Evolutionary conservation across 2,797 vertebrate species (phyloP), one percentile per base, ranked within the genome.

Genomic region (Lophius americanus): DNA sequence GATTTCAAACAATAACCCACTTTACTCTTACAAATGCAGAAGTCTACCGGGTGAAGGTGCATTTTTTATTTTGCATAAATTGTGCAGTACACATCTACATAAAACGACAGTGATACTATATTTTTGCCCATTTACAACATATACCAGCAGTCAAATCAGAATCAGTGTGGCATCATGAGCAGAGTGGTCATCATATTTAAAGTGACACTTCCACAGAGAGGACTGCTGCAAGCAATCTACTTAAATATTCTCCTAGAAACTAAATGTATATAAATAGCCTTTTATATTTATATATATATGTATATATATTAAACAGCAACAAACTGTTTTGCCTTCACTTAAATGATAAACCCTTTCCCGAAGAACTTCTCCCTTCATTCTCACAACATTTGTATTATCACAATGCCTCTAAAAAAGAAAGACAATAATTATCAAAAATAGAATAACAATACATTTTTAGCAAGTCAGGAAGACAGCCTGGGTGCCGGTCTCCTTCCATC

Each of bases 181-280:
- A 42, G 37, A 33, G 14, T 10, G 52, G 50, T 9, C 53, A 42
- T 59, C 2, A 3, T 70, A 10, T 60, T 70, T 23, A 55, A 57
- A 68, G 42, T 51, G 61, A n/a, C 38, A 39, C 60, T 23, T 60
- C 43, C 47, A 75, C 57, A 66, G 51, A 71, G 42, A 43, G 14
- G 68, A 67, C 57, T 55, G 69, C 53, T 70, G 61, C 43, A 12
- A 60, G 69, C 49, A 71, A n/a, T 44, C 68, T 64, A 67, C 79
- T 90, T 86, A 91, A 90, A 91, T 89, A 89, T 73, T 23, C 69
- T 72, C 44, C 78, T 79, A 86, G 36, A 85, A 81, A 82, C 64
- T 55, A 46, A 66, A 12, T 70, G 39, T 69, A 56, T 82, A 91
- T 89, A 91, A 91, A 92, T 89, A 90, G 39, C 66, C 47, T 71